Evolutionary conservation across 2,113 vertebrate genomes (phyloP), one percentile per base, ranked within the genome.

Genomic region (Andinoacara biseriatus): DNA sequence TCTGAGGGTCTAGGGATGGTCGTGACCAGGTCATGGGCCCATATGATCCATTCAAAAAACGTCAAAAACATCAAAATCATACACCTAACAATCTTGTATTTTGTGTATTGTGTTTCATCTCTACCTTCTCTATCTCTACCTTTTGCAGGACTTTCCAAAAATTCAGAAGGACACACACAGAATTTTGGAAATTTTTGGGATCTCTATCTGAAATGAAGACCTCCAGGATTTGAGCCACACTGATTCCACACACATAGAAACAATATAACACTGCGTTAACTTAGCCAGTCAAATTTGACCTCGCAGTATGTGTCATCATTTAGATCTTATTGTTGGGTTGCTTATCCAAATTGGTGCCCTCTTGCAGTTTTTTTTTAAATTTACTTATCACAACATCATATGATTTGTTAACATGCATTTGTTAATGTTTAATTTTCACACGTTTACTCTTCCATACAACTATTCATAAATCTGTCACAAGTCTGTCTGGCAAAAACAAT

Each of bases 61-160:
- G 20, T 15, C 11, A 54, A n/a, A n/a, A 56, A 10, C 9, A 8
- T 29, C 40, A 49, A 67, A 67, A 67, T 18, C 40, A 10, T 31
- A 0, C 3, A 2, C 11, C 40, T 31, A 29, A 49, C 2, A 31
- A 72, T 20, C 17, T 20, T 52, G 17, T 31, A 13, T 26, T 33
- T 0, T 54, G 46, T 69, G 17, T 2, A 0, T 69, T 20, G 65
- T 0, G 5, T 72, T 52, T 31, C 65, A n/a, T 43, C 65, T 72
- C 20, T 52, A 31, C 8, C 31, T 9, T 1, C 10, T 49, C 26
- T 5, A 18, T 38, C 6, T 8, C 2, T 38, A 8, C 35, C 7
- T 8, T 38, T 46, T 46, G 13, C 43, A 46, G 43, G 14, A 2
- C 15, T 2, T 49, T 49, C 14, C 15, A 2, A 49, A 17, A 17